Evolutionary conservation across 2,888 invertebrate genomes (phyloP), one percentile per base, ranked within the genome.

Genomic region (Melieria omissa): DNA sequence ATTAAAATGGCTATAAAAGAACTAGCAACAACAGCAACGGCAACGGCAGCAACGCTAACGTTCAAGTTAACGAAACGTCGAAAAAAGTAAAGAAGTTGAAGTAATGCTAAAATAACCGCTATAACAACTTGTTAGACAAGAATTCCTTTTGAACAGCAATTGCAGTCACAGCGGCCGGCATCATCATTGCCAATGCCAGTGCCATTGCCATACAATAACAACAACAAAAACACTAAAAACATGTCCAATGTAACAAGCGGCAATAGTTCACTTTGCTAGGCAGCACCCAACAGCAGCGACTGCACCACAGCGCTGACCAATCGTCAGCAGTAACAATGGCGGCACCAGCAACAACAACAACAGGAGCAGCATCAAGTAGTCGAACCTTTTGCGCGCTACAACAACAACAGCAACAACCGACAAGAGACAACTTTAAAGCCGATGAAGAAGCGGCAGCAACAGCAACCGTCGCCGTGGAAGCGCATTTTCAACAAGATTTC

Each of bases 111-210:
- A 75, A 76, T 71, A 74, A 76, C 75, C 75, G 75, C 73, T 77
- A 74, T 70, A 74, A 76, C 75, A 79, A 80, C 78, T 80, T 78
- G 79, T 79, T 78, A 72, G 73, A 76, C 80, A 76, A 78, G 72
- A 71, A 65, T 65, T 71, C 61, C 65, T 54, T 71, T 61, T n/a
- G 41, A 45, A 12, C 44, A 61, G 41, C 41, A 42, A 42, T 6
- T 4, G 6, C 44, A 45, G 14, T 10, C n/a, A 10, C 58, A 14
- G 16, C 14, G 6, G 41, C 58, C 5, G 58, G 5, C 5, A 16
- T 14, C 29, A 29, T 29, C 29, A 29, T 29, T 29, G 29, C 29
- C 29, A 29, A 29, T 29, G 29, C 29, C 29, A 29, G 29, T n/a
- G 10, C 10, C 52, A 12, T 49, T n/a, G 52, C 52, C 52, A 49